Base-by-base conservation (phyloP, 2,113 vertebrate genomes). In the Sinocyclocheilus maitianheensis region DNA sequence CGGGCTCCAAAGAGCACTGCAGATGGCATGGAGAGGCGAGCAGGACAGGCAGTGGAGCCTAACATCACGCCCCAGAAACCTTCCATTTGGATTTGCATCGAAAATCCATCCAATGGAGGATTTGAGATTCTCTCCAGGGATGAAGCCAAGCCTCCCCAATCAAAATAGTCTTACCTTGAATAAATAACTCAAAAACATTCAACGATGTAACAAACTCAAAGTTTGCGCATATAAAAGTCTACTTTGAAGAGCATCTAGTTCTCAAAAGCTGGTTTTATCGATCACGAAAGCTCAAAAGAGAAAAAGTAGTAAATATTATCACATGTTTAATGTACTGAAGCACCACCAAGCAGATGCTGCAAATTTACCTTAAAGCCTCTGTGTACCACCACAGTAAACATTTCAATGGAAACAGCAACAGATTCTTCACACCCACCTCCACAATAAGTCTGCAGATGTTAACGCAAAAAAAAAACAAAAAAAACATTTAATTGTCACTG, bases 91-190 rank as follows among this genome's bases (percentile, higher is more conserved):
- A 85, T 84, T 78, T 87, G 81, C 48, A 48, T 85, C 37, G 16
- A 89, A 88, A 88, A 88, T 88, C 82, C 87, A 86, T 58, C 88
- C 87, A 62, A 85, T 74, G 0, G 84, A 8, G 91, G 91, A 92
- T 94, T 93, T 92, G 87, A 53, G 88, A 81, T 87, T 91, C 84
- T 90, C 88, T 87, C 82, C 26, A 82, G 79, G 81, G 77, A 84
- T 78, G 77, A 90, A 89, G 77, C 89, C 90, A 55, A 46, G 76
- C 12, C 12, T 16, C 10, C n/a, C 62, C n/a, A 8, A 77, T 65
- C 58, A 65, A 46, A 24, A 85, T 37, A 43, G 10, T 51, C 24
- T 85, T 69, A 34, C 1, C 24, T 76, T 48, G 18, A 77, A 46
- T 40, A 62, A 75, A 37, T 9, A 86, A 46, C 0, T 2, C 9